phyloP scores from a whole-genome alignment of 2,888 invertebrate species.

The Drosophila picticornis region DNA sequence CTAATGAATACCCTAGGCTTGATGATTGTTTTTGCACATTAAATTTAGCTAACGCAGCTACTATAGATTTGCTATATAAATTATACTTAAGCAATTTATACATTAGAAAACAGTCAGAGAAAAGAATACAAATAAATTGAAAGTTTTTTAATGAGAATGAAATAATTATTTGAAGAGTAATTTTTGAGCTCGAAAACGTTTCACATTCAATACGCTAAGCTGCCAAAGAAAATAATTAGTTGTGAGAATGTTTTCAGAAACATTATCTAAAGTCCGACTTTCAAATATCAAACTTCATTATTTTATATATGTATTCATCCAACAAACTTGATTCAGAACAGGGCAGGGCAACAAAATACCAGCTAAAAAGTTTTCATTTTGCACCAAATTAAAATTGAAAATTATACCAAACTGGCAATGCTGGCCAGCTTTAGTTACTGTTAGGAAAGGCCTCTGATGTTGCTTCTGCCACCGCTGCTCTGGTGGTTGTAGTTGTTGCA shows the following conservation, averaged over 20 bases:
- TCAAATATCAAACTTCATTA: not conserved
- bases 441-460: constrained; percentile 10
- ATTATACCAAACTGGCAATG: constrained; percentile 34
- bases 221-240: not conserved
- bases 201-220: not conserved
- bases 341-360: not conserved
- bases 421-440: constrained; percentile 49
- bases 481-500: not conserved
- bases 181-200: not conserved
- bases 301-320: not conserved
- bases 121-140: not conserved
- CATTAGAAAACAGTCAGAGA: not conserved
- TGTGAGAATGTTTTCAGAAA: not conserved
- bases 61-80: not conserved
- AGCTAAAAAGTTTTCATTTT: constrained; percentile 1
- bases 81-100: not conserved
- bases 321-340: not conserved
- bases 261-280: not conserved
- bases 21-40: not conserved
- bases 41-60: not conserved
- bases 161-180: not conserved
- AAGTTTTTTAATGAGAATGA: not conserved
- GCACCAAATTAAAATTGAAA: constrained; percentile 34
- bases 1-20: constrained; percentile 2
- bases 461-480: not conserved